A percentile compares a stretch with the other conserved stretches of the same genome.
These are phyloP conservation scores for Panopea generosa DNA, from an alignment of 2,888 invertebrate genomes.

Conservation along the genomic window DNA sequence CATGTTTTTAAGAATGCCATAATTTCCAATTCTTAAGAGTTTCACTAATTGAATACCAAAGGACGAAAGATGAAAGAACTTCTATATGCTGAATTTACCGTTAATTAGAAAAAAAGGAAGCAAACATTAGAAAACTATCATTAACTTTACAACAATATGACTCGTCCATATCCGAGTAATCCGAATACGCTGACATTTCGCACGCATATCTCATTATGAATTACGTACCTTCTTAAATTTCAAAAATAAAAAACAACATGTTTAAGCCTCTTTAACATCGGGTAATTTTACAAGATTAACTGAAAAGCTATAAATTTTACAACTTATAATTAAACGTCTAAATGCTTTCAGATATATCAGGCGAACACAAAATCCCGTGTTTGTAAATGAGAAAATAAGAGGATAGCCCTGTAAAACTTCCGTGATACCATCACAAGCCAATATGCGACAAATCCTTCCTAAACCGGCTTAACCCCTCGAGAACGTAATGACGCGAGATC, in stretches of 20 bases:
- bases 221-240: no score
- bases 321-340: constrained; percentile 57
- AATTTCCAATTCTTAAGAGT: no score
- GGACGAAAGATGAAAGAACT: no score
- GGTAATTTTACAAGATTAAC: constrained; percentile 39
- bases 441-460: constrained; percentile 56
- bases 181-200: no score
- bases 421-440: constrained; percentile 57
- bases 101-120: no score
- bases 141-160: no score
- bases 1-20: no score
- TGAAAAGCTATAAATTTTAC: constrained; percentile 50
- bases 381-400: constrained; percentile 66
- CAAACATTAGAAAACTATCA: no score
- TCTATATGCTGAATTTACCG: no score
- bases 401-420: constrained; percentile 50
- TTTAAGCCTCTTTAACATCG: constrained; percentile 6
- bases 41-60: no score
- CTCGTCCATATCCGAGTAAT: no score
- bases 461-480: constrained; percentile 64
- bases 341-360: constrained; percentile 47
- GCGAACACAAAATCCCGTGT: constrained; percentile 36
- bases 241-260: not conserved
- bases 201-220: no score
- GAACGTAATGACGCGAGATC: constrained; percentile 55